Percentiles rank a stretch among this genome's conserved stretches.
phyloP scores from a whole-genome alignment of 2,113 vertebrate species.

The Gobio gobio region DNA sequence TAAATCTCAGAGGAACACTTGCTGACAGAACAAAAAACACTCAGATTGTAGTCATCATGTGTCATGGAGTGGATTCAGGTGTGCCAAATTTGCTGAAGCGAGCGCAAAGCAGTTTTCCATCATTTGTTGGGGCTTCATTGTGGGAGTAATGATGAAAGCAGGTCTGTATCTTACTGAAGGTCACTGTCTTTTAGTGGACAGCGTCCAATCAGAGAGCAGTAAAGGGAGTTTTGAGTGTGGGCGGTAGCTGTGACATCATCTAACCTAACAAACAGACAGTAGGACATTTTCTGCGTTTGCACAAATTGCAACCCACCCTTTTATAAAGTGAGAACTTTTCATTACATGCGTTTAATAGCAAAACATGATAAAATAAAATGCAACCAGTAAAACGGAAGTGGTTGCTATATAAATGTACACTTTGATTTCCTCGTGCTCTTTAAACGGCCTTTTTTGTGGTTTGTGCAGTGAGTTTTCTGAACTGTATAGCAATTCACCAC shows the following conservation, averaged over 20 bases:
- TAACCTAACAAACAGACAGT: conserved; percentile 31
- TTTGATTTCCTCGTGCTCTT: not conserved
- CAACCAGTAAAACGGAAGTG: not conserved
- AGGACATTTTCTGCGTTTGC: not conserved
- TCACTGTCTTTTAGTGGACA: not conserved
- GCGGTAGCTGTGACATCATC: conserved; percentile 41
- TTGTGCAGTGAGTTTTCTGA: not conserved
- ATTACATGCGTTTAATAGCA: not conserved
- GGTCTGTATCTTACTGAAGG: not conserved
- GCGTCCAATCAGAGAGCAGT: conserved; percentile 13
- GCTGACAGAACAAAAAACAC: conserved; percentile 2
- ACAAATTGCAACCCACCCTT: not conserved
- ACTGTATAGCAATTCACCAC: not conserved
- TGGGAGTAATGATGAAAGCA: conserved; percentile 47
- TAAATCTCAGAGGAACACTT: conserved; percentile 11
- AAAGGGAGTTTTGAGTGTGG: conserved; percentile 13
- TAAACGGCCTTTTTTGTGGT: not conserved
- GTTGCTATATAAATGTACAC: not conserved
- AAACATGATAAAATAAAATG: conserved; percentile 1
- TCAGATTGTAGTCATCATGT: conserved; percentile 6
- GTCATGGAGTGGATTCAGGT: not conserved
- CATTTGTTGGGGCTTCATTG: not conserved
- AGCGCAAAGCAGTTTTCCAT: conserved; percentile 16
- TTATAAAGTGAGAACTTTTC: not conserved
- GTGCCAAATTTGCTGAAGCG: not conserved